These are phyloP conservation scores for Machaerirhynchus nigripectus DNA, from an alignment of 2,113 vertebrate genomes.

Conservation along the genomic window DNA sequence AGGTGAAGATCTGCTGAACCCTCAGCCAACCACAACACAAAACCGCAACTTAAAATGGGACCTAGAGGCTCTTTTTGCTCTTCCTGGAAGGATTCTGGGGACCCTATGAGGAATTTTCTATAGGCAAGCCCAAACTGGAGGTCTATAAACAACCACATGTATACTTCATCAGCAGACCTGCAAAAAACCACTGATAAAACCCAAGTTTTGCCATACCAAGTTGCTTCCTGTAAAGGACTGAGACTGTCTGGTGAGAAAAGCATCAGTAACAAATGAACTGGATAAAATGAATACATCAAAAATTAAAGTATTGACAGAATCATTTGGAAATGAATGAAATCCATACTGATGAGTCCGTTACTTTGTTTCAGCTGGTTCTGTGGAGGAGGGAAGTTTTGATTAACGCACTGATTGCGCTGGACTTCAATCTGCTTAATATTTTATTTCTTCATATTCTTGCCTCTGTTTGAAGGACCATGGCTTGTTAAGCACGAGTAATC, in stretches of 20 bases:
- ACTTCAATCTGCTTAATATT: neutral
- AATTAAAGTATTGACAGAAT: neutral
- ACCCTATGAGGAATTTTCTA: neutral
- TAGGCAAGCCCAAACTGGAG: neutral
- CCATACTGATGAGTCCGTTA: neutral
- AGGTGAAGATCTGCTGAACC: neutral
- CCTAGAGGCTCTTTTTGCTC: neutral
- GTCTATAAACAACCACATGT: neutral
- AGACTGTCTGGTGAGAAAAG: neutral
- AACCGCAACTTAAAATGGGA: neutral
- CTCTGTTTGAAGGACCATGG: neutral
- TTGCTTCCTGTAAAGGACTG: neutral
- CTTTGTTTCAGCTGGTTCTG: neutral
- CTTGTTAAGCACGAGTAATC: neutral
- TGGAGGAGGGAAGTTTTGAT: neutral
- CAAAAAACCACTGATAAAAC: neutral
- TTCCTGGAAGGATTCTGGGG: neutral
- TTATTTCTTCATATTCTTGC: neutral
- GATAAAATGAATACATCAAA: neutral
- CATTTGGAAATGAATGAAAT: neutral
- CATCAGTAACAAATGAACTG: neutral
- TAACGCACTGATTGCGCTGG: fast-evolving
- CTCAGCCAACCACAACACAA: neutral
- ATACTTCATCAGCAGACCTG: neutral
- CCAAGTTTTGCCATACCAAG: neutral